Conservation (phyloP, 2,888 invertebrate genomes). For the Drosophila mettleri region DNA sequence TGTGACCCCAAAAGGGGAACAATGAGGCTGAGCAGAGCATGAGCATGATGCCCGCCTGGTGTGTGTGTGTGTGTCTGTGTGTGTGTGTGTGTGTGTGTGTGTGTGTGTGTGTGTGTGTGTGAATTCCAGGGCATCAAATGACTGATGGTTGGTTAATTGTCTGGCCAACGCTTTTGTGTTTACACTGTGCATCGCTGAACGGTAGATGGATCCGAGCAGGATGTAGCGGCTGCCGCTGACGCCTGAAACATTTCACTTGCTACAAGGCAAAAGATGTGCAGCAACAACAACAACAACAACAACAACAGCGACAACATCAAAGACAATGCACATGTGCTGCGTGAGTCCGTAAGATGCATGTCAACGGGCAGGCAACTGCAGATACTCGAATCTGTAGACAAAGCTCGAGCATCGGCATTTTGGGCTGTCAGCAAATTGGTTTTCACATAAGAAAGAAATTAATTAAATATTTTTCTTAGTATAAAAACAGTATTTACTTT, state of each 20-base stretch:
- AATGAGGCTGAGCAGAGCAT: conserved; percentile 20
- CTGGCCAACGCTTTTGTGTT: conserved; percentile 65
- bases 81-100: background rate
- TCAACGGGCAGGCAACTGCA: conserved; percentile 45
- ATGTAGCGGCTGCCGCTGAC: conserved; percentile 71
- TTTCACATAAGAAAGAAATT: background rate
- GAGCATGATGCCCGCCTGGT: conserved; percentile 55
- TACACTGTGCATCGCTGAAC: conserved; percentile 41
- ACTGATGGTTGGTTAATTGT: conserved; percentile 80
- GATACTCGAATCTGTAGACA: conserved; percentile 8
- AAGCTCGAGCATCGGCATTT: background rate
- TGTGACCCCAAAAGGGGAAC: conserved; percentile 61
- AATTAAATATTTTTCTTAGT: too few species aligned
- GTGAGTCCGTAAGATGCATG: conserved; percentile 44
- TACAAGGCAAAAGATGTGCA: conserved; percentile 69
- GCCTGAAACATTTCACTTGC: conserved; percentile 75
- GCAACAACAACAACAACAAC: conserved; percentile 34
- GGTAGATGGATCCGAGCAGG: conserved; percentile 37
- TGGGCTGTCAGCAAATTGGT: background rate
- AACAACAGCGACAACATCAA: conserved; percentile 48
- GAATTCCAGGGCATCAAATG: conserved; percentile 63
- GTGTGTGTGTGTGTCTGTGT: conserved; percentile 42
- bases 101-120: background rate
- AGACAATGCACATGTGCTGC: conserved; percentile 64
- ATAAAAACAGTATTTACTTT: background rate